Conservation (phyloP, 2,888 invertebrate species). For the Tortrix viridana region DNA sequence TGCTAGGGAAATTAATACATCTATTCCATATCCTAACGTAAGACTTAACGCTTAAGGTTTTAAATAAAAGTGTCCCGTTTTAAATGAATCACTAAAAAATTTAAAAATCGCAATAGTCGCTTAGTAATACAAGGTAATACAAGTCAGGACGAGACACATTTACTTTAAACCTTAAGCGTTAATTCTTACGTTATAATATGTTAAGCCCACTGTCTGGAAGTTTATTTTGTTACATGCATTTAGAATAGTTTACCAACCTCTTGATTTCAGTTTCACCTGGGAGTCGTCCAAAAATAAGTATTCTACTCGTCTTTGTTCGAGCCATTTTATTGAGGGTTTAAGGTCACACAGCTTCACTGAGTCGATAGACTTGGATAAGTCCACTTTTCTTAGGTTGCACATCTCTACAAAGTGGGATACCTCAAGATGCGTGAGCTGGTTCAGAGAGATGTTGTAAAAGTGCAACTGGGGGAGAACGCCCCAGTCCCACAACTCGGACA, state of each 20-base stretch:
- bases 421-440: constrained; percentile 74
- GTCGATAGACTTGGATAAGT: constrained; percentile 70
- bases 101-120: too few relatives aligned
- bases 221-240: constrained; percentile 2
- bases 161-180: too few relatives aligned
- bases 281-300: constrained; percentile 66
- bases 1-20: too few relatives aligned
- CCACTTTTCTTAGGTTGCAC: constrained; percentile 85
- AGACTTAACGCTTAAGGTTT: too few relatives aligned
- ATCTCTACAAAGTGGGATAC: constrained; percentile 84
- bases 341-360: constrained; percentile 61
- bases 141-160: too few relatives aligned
- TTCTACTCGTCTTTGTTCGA: constrained; percentile 59
- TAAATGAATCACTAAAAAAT: too few relatives aligned
- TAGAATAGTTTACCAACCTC: constrained; percentile 53
- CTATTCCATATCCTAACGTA: too few relatives aligned
- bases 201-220: too few relatives aligned
- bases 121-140: too few relatives aligned
- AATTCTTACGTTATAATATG: too few relatives aligned
- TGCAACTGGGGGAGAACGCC: constrained; percentile 84
- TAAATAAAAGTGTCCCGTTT: too few relatives aligned
- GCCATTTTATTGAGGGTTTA: constrained; percentile 66
- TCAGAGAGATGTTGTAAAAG: constrained; percentile 86
- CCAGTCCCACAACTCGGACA: constrained; percentile 84
- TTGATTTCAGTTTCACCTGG: constrained; percentile 62